These are phyloP conservation scores for Pandemis cinnamomeana DNA, from an alignment of 2,888 invertebrate genomes.

Conservation along the genomic window DNA sequence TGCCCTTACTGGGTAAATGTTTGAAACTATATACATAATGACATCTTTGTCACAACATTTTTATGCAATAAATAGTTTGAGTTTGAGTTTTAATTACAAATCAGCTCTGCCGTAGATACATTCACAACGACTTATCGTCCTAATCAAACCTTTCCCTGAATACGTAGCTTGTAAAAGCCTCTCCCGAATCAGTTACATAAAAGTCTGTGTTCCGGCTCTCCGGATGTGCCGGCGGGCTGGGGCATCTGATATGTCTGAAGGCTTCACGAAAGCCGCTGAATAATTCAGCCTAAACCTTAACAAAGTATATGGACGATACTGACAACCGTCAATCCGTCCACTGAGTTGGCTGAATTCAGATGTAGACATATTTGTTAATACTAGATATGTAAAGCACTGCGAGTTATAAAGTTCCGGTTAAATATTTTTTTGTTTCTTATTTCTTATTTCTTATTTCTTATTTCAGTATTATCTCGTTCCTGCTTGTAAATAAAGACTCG, in stretches of 20 bases:
- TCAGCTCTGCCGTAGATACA: conserved; percentile 4
- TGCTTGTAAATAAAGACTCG: too few relatives aligned
- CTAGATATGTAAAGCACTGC: too few relatives aligned
- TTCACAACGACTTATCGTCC: conserved; percentile 7
- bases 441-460: too few relatives aligned
- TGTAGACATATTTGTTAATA: background rate
- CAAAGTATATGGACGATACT: conserved; percentile 23
- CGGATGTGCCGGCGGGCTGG: conserved; percentile 37
- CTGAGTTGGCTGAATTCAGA: background rate
- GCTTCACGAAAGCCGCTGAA: conserved; percentile 40
- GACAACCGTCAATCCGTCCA: conserved; percentile 15
- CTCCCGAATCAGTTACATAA: conserved; percentile 27
- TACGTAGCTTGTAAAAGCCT: conserved; percentile 18
- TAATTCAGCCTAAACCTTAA: conserved; percentile 33
- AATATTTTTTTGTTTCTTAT: too few relatives aligned
- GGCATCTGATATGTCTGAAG: conserved; percentile 39
- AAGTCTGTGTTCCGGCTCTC: conserved; percentile 34
- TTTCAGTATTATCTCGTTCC: too few relatives aligned
- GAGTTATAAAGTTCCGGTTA: too few relatives aligned
- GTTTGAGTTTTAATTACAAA: conserved; percentile 5
- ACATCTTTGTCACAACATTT: too few relatives aligned
- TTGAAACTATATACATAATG: too few relatives aligned
- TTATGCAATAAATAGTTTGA: too few relatives aligned
- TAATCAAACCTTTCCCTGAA: conserved; percentile 20
- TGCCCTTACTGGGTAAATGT: too few relatives aligned